Base-by-base conservation (phyloP, 1,140 invertebrate genomes). In the Archivesica marissinica region DNA sequence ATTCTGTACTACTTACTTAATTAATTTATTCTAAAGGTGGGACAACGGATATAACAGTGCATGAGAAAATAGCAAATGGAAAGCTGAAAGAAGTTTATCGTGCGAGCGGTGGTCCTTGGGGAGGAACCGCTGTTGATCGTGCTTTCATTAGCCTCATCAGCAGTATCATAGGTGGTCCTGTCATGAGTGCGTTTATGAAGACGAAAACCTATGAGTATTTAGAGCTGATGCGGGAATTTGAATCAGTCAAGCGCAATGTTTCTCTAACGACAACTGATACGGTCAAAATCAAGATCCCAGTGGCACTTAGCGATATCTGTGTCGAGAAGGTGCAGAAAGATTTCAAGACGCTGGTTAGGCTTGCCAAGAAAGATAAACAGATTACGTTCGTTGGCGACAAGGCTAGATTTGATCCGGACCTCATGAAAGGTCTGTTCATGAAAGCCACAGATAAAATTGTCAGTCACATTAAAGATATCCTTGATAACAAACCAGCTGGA, bases 371-470 rank as follows among this genome's bases (percentile, higher is more conserved):
- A 50, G 72, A 64, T 52, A 66, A 75, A 23, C 20, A 84, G 7
- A 84, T 84, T 15, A 64, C 81, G 4, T 75, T 84, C 23, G 35
- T 56, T 2, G 72, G 70, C 9, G 81, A 84, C 41, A 84, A 84
- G 52, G 44, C 44, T 0, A 75, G 39, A 23, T 52, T 84, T 50
- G 35, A 84, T 20, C n/a, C 54, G 41, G 50, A 41, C 3, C 9
- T 87, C 2, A 76, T 87, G 44, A 17, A 81, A 30, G 61, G 13
- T 7, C 41, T 80, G 6, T 85, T 87, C 35, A 59, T 66, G 33
- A 80, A 77, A 38, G 77, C 68, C 2, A 85, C 64, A 23, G 61
- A 87, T 39, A 61, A 74, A 11, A 87, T 88, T 75, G 70, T 88
- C 0, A 30, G 28, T 28, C 84, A 88, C 41, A 72, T 88, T n/a